Conservation (phyloP, 2,797 vertebrate species). For the Huso huso region DNA sequence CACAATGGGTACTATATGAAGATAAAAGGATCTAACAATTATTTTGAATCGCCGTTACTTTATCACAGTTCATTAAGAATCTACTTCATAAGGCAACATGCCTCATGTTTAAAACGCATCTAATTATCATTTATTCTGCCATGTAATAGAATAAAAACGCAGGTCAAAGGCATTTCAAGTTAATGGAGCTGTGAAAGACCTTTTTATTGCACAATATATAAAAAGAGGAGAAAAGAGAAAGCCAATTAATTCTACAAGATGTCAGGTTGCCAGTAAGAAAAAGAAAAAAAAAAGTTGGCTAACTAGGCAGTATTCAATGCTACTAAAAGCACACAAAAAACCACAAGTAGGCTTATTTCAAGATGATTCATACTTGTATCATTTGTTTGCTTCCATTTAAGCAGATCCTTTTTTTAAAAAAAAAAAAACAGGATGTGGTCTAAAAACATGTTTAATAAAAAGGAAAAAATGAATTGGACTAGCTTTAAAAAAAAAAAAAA, state of each 20-base stretch:
- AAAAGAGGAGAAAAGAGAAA: background rate
- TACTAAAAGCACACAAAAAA: conserved; percentile 39
- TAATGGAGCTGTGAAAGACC: conserved; percentile 1
- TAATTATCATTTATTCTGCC: conserved; percentile 1
- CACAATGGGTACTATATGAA: conserved; percentile 53
- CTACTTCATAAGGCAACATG: conserved; percentile 13
- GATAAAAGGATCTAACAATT: conserved; percentile 29
- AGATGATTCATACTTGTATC: conserved; percentile 22
- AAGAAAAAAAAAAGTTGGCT: conserved; percentile 33
- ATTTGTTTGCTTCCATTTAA: conserved; percentile 28
- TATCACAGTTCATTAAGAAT: conserved; percentile 5
- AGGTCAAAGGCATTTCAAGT: conserved; percentile 15
- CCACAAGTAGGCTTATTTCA: conserved; percentile 18
- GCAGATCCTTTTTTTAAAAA: conserved; percentile 36
- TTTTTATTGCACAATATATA: conserved; percentile 13
- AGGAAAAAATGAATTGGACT: conserved; percentile 54
- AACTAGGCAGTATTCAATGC: conserved; percentile 37
- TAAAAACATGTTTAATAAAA: conserved; percentile 65
- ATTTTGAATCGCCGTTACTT: conserved; percentile 5
- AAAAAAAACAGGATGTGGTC: conserved; percentile 44
- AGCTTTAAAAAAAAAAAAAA: conserved; percentile 64
- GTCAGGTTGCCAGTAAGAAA: background rate
- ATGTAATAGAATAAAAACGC: conserved; percentile 10
- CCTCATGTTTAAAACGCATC: background rate
- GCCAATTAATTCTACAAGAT: background rate